phyloP scores from a whole-genome alignment of 2,888 invertebrate genomes.

The Bugulina stolonifera region DNA sequence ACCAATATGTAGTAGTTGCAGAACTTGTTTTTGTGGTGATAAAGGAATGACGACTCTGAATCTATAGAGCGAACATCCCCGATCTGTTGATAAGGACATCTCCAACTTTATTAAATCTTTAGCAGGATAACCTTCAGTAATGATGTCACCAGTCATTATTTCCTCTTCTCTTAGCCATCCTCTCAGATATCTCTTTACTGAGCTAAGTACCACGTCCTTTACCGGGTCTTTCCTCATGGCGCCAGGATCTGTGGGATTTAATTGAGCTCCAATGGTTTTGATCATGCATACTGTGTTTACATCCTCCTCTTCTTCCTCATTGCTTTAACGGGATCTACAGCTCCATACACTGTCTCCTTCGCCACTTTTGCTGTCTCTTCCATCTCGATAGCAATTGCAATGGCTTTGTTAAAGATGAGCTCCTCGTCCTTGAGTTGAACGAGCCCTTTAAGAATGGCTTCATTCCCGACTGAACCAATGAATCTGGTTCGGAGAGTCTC shows the following conservation, averaged over 20 bases:
- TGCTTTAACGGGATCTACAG: too few relatives aligned
- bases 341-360: too few relatives aligned
- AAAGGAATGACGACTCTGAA: conserved; percentile 34
- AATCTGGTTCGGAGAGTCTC: not conserved
- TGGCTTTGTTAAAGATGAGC: too few relatives aligned
- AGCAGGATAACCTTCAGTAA: not conserved
- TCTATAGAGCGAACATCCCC: conserved; percentile 33
- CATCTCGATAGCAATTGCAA: too few relatives aligned
- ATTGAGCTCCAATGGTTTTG: conserved; percentile 10
- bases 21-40: conserved; percentile 30
- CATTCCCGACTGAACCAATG: not conserved
- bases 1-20: conserved; percentile 32
- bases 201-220: not conserved
- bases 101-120: not conserved
- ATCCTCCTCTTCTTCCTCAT: not conserved
- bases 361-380: too few relatives aligned
- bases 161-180: too few relatives aligned
- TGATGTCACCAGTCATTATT: too few relatives aligned
- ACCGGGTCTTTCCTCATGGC: not conserved
- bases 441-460: not conserved
- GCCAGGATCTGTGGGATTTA: conserved; percentile 9
- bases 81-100: conserved; percentile 27
- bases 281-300: not conserved
- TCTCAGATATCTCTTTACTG: conserved; percentile 14
- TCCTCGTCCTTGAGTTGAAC: not conserved